Evolutionary conservation across 2,113 vertebrate species (phyloP), one percentile per base, ranked within the genome.

Genomic region (Rhagologus leucostigma): DNA sequence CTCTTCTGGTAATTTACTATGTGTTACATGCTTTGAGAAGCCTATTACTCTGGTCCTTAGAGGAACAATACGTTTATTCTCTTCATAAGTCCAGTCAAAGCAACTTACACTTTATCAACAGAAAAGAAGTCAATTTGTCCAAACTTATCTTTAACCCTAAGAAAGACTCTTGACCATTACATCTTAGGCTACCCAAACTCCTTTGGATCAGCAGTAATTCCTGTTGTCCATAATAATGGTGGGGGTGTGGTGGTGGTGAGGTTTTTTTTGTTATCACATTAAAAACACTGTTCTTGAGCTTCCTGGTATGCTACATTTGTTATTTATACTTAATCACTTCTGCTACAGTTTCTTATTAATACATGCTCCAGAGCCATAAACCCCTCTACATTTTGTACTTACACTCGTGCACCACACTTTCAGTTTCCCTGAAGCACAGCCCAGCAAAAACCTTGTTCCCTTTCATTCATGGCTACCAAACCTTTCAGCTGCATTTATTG

Each of bases 401-500:
- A 50, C 8, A 8, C 19, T 73, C 59, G 10, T 32, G 23, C 46
- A 83, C 35, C 78, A 41, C 17, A 41, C 76, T 69, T 85, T 33
- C 30, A 9, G 15, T 60, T 91, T 75, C 77, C 70, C 46, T 11
- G 7, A 87, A 71, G n/a, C 39, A 69, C 20, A 37, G 19, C 37
- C 41, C 52, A 41, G 52, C 21, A 73, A 93, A 27, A 95, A 49
- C 19, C 73, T 75, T 60, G 16, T 35, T 84, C 29, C n/a, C 16
- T 82, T 84, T 73, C 78, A 87, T 76, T 95, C 76, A 52, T 21
- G 26, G 76, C 59, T 87, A 94, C 64, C 56, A 94, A 95, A 81
- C 52, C 47, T 88, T 94, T 76, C 87, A 77, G 44, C 37, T 83
- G 47, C 29, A 76, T 82, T 65, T 90, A 87, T 47, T 88, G 64